A percentile compares a stretch with the other conserved stretches of the same genome.
Conservation (phyloP, 2,113 vertebrate species). For the Rhabdornis inornatus region DNA sequence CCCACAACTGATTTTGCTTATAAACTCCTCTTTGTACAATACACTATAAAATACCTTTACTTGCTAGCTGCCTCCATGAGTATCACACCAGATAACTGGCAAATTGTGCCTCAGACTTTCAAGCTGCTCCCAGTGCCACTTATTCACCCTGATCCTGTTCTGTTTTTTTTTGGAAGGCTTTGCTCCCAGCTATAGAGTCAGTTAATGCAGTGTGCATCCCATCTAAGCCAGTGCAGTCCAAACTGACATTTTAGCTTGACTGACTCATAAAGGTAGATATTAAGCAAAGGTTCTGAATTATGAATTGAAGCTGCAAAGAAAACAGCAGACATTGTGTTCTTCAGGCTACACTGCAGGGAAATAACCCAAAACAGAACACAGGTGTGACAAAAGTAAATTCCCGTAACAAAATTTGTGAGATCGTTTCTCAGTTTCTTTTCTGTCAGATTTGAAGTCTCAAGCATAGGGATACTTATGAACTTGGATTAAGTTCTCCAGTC, state of each 20-base stretch:
- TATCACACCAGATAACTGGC: not conserved
- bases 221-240: not conserved
- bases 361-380: not conserved
- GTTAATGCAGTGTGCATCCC: not conserved
- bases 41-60: not conserved
- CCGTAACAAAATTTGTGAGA: not conserved
- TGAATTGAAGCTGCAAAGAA: not conserved
- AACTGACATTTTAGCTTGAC: not conserved
- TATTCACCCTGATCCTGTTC: not conserved
- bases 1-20: not conserved
- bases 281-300: not conserved
- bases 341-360: not conserved
- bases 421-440: not conserved
- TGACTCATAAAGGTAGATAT: not conserved
- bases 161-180: not conserved
- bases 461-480: not conserved
- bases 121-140: not conserved
- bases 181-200: not conserved
- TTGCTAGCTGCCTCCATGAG: not conserved
- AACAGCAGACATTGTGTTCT: not conserved
- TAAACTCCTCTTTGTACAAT: not conserved
- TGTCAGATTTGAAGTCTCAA: not conserved
- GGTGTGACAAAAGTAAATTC: not conserved
- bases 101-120: not conserved
- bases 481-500: not conserved